phyloP scores from a whole-genome alignment of 2,797 vertebrate species.

The Microhierax caerulescens region DNA sequence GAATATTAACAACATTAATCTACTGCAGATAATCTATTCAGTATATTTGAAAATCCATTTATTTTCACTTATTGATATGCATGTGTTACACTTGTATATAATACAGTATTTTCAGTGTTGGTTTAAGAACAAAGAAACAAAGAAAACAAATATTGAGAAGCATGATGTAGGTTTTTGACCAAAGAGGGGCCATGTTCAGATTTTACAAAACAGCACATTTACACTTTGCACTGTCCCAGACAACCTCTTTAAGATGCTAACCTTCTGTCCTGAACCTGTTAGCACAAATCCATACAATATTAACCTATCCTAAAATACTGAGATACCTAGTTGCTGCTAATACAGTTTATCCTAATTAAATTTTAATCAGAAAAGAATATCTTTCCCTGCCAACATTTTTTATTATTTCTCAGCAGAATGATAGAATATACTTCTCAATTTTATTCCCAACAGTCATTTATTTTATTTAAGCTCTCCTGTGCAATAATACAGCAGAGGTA shows the following conservation, averaged over 20 bases:
- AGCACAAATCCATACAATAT: constrained; percentile 19
- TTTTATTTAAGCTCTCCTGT: constrained; percentile 50
- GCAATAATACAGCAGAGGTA: constrained; percentile 38
- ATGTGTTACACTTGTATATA: constrained; percentile 78
- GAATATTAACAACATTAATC: constrained; percentile 74
- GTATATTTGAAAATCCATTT: constrained; percentile 78
- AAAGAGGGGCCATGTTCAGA: constrained; percentile 54
- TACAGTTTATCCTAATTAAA: constrained; percentile 48
- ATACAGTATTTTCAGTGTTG: constrained; percentile 74
- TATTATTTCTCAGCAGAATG: constrained; percentile 34
- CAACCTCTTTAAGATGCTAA: constrained; percentile 32
- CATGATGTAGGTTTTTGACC: constrained; percentile 58
- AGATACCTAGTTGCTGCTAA: constrained; percentile 26
- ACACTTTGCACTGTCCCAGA: constrained; percentile 41
- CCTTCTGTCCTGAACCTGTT: not conserved
- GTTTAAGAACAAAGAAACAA: constrained; percentile 64
- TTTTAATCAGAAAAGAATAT: constrained; percentile 47
- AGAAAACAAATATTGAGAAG: constrained; percentile 58
- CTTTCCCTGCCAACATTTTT: constrained; percentile 2
- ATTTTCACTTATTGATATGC: constrained; percentile 78
- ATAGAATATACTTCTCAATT: constrained; percentile 49
- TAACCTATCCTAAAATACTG: constrained; percentile 43
- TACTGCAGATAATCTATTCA: constrained; percentile 69
- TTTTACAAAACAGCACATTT: constrained; percentile 65
- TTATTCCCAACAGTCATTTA: constrained; percentile 50